phyloP scores from a whole-genome alignment of 2,797 vertebrate species.

The Lutjanus argentimaculatus region DNA sequence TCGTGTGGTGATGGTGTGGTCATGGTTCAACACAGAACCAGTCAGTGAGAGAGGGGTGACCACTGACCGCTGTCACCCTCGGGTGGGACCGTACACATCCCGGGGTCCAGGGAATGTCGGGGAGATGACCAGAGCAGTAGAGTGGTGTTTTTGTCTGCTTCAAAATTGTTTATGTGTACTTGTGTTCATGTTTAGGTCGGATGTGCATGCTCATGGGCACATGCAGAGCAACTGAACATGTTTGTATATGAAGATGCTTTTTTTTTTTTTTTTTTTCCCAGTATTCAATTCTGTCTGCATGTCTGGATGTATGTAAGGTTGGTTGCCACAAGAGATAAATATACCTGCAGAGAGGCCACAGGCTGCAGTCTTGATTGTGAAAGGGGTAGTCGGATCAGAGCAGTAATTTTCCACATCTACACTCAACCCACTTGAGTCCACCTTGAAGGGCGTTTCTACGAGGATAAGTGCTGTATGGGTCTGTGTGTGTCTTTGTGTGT shows the following conservation, averaged over 20 bases:
- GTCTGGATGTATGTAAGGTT: conserved; percentile 67
- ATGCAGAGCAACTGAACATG: conserved; percentile 31
- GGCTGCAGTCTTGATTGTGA: conserved; percentile 82
- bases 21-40: conserved; percentile 78
- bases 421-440: conserved; percentile 65
- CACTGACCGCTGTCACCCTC: conserved; percentile 77
- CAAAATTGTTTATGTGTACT: conserved; percentile 43
- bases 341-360: conserved; percentile 79
- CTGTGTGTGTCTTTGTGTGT: conserved; percentile 23
- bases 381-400: conserved; percentile 76
- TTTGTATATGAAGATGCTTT: conserved; percentile 44
- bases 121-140: conserved; percentile 51
- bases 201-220: not conserved
- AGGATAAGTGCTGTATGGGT: conserved; percentile 40
- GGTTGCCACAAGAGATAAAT: conserved; percentile 83
- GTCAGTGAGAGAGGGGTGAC: conserved; percentile 75
- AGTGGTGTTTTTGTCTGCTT: conserved; percentile 60
- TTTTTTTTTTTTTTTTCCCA: conserved; percentile 26
- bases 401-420: conserved; percentile 87
- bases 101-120: conserved; percentile 46
- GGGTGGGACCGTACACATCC: conserved; percentile 54
- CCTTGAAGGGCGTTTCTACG: conserved; percentile 67
- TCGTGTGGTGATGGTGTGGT: conserved; percentile 77
- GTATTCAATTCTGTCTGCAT: conserved; percentile 61
- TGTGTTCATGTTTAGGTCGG: conserved; percentile 25